phyloP scores from a whole-genome alignment of 2,797 vertebrate genomes.

The Melanotaenia nigrans region DNA sequence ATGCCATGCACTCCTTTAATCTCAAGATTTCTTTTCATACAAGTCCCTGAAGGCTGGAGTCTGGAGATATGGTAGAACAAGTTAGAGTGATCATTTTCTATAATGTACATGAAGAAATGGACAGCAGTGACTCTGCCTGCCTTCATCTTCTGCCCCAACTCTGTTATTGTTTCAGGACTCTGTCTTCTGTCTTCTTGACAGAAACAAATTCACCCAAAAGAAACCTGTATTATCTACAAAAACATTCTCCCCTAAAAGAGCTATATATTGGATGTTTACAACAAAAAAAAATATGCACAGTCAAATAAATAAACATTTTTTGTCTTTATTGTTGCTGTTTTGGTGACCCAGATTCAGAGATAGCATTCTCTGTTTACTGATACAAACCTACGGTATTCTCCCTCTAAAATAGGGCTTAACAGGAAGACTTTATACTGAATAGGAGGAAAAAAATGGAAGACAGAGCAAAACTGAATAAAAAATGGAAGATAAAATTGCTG shows the following conservation, averaged over 20 bases:
- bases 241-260: slow-evolving; percentile 6
- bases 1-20: slow-evolving; percentile 69
- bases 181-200: slow-evolving; percentile 48
- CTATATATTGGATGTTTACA: slow-evolving; percentile 32
- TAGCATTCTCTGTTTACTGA: slow-evolving; percentile 7
- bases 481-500: slow-evolving; percentile 1
- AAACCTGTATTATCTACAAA: slow-evolving; percentile 47
- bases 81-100: slow-evolving; percentile 72
- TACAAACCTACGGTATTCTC: slow-evolving; percentile 1
- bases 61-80: slow-evolving; percentile 58
- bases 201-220: slow-evolving; percentile 64
- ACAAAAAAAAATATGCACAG: slow-evolving; percentile 27
- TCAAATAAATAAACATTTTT: slow-evolving; percentile 1
- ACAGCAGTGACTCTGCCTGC: slow-evolving; percentile 49
- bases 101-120: slow-evolving; percentile 69
- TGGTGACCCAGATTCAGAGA: slow-evolving; percentile 43
- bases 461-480: slow-evolving; percentile 10
- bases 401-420: slow-evolving; percentile 25
- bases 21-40: slow-evolving; percentile 70
- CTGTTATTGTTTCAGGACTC: slow-evolving; percentile 73
- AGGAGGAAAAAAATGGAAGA: slow-evolving; percentile 13
- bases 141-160: slow-evolving; percentile 45
- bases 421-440: slow-evolving; percentile 26
- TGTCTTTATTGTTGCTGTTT: slow-evolving; percentile 10
- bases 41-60: slow-evolving; percentile 53